Evolutionary conservation across 2,888 invertebrate species (phyloP).

Genomic region (Monoplex corrugatus): DNA sequence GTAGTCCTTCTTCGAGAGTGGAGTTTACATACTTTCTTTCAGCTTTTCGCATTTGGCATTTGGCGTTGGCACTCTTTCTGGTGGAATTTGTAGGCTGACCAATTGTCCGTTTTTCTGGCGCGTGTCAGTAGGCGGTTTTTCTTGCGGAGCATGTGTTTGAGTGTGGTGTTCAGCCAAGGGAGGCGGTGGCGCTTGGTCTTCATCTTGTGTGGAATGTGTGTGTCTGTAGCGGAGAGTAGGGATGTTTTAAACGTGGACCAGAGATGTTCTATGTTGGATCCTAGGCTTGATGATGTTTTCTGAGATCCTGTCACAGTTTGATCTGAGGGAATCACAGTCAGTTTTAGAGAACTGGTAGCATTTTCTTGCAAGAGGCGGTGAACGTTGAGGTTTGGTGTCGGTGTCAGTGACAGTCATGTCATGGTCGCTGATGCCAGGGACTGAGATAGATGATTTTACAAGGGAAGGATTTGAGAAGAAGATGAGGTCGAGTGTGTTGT

Average conservation of each 20-base stretch:
- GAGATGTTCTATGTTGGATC: background rate
- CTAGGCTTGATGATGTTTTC: background rate
- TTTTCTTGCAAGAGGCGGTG: background rate
- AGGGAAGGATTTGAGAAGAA: conserved; percentile 6
- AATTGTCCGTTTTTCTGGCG: background rate
- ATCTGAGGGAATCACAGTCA: background rate
- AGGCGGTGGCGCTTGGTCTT: background rate
- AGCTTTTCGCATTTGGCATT: background rate
- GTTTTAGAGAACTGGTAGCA: conserved; percentile 10
- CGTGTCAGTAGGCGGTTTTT: background rate
- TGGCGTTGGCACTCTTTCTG: background rate
- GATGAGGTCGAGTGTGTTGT: conserved; percentile 1
- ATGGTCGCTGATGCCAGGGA: conserved; percentile 4
- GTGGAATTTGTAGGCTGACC: background rate
- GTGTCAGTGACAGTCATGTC: conserved; percentile 13
- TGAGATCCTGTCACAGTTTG: background rate
- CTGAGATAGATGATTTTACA: conserved; percentile 10
- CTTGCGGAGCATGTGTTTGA: background rate
- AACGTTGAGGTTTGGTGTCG: conserved; percentile 21
- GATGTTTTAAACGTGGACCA: background rate
- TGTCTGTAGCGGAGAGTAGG: background rate
- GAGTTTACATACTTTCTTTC: background rate
- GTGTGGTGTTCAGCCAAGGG: background rate
- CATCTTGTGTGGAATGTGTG: background rate
- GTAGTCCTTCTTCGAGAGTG: conserved; percentile 25